A percentile compares a stretch with the other conserved stretches of the same genome.
These are phyloP conservation scores for Gortyna flavago DNA, from an alignment of 2,888 invertebrate species.

Conservation along the genomic window DNA sequence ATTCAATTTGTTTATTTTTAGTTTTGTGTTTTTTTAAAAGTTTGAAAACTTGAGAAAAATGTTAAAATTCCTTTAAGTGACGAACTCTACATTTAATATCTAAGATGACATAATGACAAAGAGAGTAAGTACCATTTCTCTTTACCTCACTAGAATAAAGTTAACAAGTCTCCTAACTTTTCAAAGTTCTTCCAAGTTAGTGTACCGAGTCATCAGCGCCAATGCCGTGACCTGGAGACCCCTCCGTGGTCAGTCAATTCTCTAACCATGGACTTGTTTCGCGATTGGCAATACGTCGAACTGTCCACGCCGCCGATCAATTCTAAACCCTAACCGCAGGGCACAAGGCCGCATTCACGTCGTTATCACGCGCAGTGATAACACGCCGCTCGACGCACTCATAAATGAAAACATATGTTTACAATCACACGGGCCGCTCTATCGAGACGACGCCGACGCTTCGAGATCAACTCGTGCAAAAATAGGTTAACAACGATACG, in stretches of 20 bases:
- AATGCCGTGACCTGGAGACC: constrained; percentile 80
- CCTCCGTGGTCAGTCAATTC: constrained; percentile 77
- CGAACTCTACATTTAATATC: not conserved
- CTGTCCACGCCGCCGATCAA: constrained; percentile 61
- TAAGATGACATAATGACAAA: constrained; percentile 5
- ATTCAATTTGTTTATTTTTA: constrained; percentile 39
- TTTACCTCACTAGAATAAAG: constrained; percentile 14
- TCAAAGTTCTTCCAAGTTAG: constrained; percentile 40
- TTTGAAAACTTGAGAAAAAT: constrained; percentile 29
- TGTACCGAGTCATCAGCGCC: constrained; percentile 64
- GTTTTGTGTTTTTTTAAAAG: constrained; percentile 22
- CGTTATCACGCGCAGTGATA: constrained; percentile 86
- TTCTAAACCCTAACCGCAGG: constrained; percentile 73
- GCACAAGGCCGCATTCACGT: constrained; percentile 75
- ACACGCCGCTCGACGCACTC: constrained; percentile 76
- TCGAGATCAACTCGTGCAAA: constrained; percentile 62
- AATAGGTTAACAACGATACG: constrained; percentile 59
- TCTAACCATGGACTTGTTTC: constrained; percentile 85
- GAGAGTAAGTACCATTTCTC: not conserved
- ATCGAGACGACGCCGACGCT: constrained; percentile 59
- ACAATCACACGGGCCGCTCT: constrained; percentile 63
- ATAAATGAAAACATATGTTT: constrained; percentile 77
- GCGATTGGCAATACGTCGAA: constrained; percentile 73
- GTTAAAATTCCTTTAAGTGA: not conserved
- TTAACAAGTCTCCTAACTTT: constrained; percentile 23